Percentiles rank a stretch among this genome's conserved stretches.
These are phyloP conservation scores for Zaprionus camerounensis DNA, from an alignment of 1,140 invertebrate genomes.

Conservation along the genomic window DNA sequence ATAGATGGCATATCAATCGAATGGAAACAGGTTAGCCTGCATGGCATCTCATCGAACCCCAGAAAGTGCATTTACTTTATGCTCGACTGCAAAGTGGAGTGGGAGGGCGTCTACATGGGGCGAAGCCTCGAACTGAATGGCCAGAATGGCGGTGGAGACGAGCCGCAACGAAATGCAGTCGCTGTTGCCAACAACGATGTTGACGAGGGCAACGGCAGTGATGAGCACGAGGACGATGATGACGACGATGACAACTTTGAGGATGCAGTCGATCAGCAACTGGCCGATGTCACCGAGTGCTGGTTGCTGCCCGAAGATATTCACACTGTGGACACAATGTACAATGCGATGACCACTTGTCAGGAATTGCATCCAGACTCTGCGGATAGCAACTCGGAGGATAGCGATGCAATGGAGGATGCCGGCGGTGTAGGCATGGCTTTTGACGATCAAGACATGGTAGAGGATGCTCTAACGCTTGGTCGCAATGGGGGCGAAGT, in stretches of 20 bases:
- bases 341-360: conserved; percentile 77
- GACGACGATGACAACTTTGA: conserved; percentile 71
- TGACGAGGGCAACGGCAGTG: conserved; percentile 66
- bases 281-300: conserved; percentile 75
- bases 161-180: conserved; percentile 20
- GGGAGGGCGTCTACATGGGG: conserved; percentile 70
- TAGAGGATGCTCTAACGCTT: conserved; percentile 58
- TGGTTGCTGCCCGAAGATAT: conserved; percentile 76
- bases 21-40: conserved; percentile 79
- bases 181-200: conserved; percentile 46
- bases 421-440: conserved; percentile 60
- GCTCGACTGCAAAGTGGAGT: conserved; percentile 76
- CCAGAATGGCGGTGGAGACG: conserved; percentile 46
- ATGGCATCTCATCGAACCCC: conserved; percentile 74
- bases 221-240: conserved; percentile 61
- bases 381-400: conserved; percentile 77
- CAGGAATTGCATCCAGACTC: conserved; percentile 81
- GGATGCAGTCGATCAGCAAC: conserved; percentile 66
- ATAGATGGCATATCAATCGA: conserved; percentile 74
- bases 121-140: conserved; percentile 54
- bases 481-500: conserved; percentile 59
- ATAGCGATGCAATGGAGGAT: conserved; percentile 73
- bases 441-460: conserved; percentile 67
- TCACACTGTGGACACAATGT: conserved; percentile 77
- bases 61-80: conserved; percentile 82